Evolutionary conservation across 2,888 invertebrate genomes (phyloP), one percentile per base, ranked within the genome.

Genomic region (Syritta pipiens): DNA sequence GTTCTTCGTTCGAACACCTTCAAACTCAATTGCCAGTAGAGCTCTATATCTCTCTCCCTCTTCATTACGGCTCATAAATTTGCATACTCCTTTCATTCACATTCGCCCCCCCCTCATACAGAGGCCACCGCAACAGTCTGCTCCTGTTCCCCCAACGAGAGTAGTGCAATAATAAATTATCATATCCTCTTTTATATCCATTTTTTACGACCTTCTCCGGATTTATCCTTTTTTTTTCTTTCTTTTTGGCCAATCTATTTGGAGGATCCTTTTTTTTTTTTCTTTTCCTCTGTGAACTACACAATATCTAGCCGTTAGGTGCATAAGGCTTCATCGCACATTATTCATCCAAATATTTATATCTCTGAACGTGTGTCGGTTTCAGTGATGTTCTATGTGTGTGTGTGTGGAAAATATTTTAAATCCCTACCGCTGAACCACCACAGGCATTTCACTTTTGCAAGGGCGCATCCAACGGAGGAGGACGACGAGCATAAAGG

Each of bases 111-210:
- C 14, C 17, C 14, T 7, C 49, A 46, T 35, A 5, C 32, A 44
- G 22, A 20, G 12, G 12, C 24, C 28, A 28, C 63, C 51, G 76
- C 76, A 76, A 76, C 76, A 76, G 76, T 69, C 76, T 76, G 71
- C 71, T 71, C 19, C 22, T 22, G 6, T 4, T 9, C 24, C 32
- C 32, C 30, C 49, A 51, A 57, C 42, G 48, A 51, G 76, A 71
- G 48, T 69, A 76, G 76, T 76, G 57, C 76, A 63, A 76, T 71
- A 69, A 76, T 76, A 76, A 76, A 76, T 76, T 76, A 76, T 76
- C 69, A 76, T 71, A 69, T 76, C 42, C 62, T 30, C 62, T 35
- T 42, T 63, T 76, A 40, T 53, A 63, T 44, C 37, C 63, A 60
- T 63, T 76, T 76, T 69, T 49, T 44, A 63, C 62, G 69, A 57